These are phyloP conservation scores for Caenorhabditis virilis DNA, from an alignment of 2,888 invertebrate species.

Conservation along the genomic window DNA sequence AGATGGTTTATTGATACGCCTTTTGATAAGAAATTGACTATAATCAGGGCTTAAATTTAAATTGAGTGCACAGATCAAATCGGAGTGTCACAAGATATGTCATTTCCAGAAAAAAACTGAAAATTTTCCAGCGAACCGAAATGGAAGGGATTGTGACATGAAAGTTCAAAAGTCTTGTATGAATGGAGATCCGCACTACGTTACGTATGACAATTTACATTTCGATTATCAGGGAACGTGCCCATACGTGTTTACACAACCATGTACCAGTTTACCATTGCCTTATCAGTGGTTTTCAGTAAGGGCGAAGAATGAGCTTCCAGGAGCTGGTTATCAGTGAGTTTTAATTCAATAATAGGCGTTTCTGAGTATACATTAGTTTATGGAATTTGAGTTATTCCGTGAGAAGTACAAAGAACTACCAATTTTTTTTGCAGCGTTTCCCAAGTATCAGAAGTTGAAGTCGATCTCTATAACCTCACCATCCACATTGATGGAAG, in stretches of 20 bases:
- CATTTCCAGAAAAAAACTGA: no score
- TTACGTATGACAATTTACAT: constrained; percentile 65
- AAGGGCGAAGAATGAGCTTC: constrained; percentile 49
- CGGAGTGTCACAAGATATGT: no score
- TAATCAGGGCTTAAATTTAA: no score
- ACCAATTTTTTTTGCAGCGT: constrained; percentile 50
- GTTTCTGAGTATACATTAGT: neutral
- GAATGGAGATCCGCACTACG: constrained; percentile 68
- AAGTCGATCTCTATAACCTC: constrained; percentile 50
- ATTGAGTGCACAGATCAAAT: no score
- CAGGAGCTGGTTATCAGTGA: constrained; percentile 30
- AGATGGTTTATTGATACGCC: no score
- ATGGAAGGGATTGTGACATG: constrained; percentile 31
- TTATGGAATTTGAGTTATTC: neutral
- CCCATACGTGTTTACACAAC: constrained; percentile 64
- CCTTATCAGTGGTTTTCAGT: constrained; percentile 47
- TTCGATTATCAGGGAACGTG: constrained; percentile 65
- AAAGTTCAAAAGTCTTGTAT: constrained; percentile 42
- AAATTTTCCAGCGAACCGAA: constrained; percentile 23
- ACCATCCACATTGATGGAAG: constrained; percentile 48
- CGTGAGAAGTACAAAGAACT: no score
- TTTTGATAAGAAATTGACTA: no score
- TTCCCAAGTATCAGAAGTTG: constrained; percentile 48
- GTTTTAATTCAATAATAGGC: no score
- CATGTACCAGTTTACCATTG: constrained; percentile 30